Percentiles rank a stretch among this genome's conserved stretches.
Evolutionary conservation across 2,888 invertebrate genomes (phyloP).

Genomic region (Arrhopalites spinosus): DNA sequence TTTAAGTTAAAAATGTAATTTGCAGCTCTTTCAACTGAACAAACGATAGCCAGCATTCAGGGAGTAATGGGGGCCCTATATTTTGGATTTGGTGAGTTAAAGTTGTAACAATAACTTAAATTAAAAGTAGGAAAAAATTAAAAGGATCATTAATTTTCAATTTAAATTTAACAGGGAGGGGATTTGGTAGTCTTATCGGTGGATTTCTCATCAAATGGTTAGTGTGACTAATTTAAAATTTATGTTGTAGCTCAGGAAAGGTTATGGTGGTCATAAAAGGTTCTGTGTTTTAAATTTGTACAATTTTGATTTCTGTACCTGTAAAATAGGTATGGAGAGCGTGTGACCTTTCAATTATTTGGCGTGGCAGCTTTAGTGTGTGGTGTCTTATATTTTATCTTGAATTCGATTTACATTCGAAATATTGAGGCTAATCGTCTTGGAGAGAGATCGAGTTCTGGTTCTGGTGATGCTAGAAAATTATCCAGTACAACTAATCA

Average conservation of each 20-base stretch:
- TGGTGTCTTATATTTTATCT: conserved; percentile 71
- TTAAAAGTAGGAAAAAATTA: no score
- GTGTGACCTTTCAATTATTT: conserved; percentile 74
- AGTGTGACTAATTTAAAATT: no score
- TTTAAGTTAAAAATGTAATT: no score
- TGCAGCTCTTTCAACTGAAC: conserved; percentile 73
- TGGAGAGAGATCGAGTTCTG: conserved; percentile 46
- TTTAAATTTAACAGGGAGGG: conserved; percentile 67
- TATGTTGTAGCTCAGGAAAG: no score
- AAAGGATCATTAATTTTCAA: not conserved
- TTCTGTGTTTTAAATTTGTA: no score
- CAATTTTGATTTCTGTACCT: no score
- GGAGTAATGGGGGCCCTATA: conserved; percentile 79
- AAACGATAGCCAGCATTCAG: conserved; percentile 77
- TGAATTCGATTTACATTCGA: conserved; percentile 70
- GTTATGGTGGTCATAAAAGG: no score
- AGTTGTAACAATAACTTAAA: no score
- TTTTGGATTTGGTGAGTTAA: conserved; percentile 71
- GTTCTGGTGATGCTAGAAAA: not conserved
- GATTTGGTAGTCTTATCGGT: conserved; percentile 74
- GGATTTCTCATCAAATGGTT: conserved; percentile 73
- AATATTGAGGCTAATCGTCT: conserved; percentile 60
- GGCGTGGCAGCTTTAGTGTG: conserved; percentile 68
- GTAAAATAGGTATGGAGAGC: conserved; percentile 67
- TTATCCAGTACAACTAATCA: not conserved